Base-by-base conservation (phyloP, 1,140 invertebrate genomes). In the Drosophila baimaii region DNA sequence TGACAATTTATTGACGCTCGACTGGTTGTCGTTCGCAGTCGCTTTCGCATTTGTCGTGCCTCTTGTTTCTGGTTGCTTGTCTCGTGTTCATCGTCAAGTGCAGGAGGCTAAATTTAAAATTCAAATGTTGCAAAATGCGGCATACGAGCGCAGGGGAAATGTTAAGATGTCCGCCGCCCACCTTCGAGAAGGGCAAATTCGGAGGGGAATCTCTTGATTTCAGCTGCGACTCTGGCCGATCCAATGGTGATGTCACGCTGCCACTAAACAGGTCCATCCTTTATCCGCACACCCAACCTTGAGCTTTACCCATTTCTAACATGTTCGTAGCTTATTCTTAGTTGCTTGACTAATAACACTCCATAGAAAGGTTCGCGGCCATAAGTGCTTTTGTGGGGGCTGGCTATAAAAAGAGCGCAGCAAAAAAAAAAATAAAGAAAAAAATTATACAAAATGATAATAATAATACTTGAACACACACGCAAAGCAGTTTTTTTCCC, bases 1-100 rank as follows among this genome's bases (percentile, higher is more conserved):
- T 88, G 82, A 80, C 82, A 88, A 88, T 82, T 88, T 90, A 90
- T 90, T 82, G 85, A 80, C 85, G 86, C 79, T 86, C 71, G 52
- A 72, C 47, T 81, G 82, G 69, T 51, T 65, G 63, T 70, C 74
- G 63, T 37, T 65, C 52, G 17, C 39, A 64, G 43, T 39, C 21
- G 51, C 47, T 19, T 29, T 46, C 57, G 46, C 25, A 29, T 49
- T 49, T n/a, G 47, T 29, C 47, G 62, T 66, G 35, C 39, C 46
- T 15, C 19, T 44, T 43, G 17, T n/a, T 33, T 59, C 23, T 19
- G 33, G 15, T 66, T 62, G 31, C 49, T 6, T 56, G 23, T 27
- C 59, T 65, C 44, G 27, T 68, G 59, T 79, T 44, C 52, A 56
- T 44, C 54, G 58, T 62, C 63, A 73, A 69, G 62, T 63, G 84